phyloP scores from a whole-genome alignment of 2,797 vertebrate species.

The Geranospiza caerulescens region DNA sequence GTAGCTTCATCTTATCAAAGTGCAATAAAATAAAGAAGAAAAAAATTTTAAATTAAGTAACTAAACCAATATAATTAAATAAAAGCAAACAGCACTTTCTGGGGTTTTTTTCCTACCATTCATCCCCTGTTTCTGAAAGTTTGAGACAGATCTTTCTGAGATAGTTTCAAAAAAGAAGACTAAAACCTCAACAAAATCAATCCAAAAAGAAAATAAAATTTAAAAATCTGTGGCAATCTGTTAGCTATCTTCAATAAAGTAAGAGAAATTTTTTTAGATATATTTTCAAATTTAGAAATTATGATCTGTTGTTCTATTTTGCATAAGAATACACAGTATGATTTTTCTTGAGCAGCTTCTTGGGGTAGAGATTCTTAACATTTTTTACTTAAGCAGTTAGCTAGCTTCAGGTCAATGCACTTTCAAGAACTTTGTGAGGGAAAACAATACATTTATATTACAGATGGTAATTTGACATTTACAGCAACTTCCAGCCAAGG shows the following conservation, averaged over 20 bases:
- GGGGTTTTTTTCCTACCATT: fast-evolving
- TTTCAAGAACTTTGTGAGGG: not conserved
- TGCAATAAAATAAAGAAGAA: not conserved
- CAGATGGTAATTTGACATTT: not conserved
- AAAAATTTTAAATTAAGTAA: not conserved
- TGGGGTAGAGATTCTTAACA: not conserved
- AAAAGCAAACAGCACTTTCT: not conserved
- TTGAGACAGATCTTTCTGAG: not conserved
- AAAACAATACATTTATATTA: not conserved
- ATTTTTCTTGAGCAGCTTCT: not conserved
- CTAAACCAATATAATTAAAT: not conserved
- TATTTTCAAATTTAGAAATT: not conserved
- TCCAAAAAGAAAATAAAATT: not conserved
- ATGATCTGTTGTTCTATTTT: not conserved
- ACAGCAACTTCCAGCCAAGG: not conserved
- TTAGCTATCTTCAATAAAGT: not conserved
- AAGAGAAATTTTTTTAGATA: not conserved
- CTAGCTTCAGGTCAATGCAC: not conserved
- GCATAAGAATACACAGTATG: not conserved
- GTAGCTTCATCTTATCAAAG: not conserved
- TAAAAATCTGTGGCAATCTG: not conserved
- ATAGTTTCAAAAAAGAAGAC: not conserved
- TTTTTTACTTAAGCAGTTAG: not conserved
- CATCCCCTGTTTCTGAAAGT: not conserved
- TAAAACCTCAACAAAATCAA: not conserved